Conservation (phyloP, 2,888 invertebrate species). For the Tachystola acroxantha region DNA sequence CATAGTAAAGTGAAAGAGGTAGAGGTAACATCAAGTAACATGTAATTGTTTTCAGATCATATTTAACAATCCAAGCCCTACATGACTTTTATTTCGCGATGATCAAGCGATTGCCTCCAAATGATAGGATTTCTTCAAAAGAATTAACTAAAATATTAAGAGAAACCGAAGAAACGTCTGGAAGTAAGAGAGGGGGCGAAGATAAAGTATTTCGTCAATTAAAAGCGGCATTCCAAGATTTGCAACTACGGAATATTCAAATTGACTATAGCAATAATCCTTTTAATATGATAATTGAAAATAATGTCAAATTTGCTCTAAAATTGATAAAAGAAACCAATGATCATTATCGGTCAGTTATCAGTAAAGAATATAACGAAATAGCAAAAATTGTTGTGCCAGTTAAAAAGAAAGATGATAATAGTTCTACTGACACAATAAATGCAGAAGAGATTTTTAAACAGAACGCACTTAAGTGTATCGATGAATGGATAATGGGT, state of each 20-base stretch:
- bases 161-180: slow-evolving; percentile 49
- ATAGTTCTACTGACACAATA: slow-evolving; percentile 32
- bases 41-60: slow-evolving; percentile 49
- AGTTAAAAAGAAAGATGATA: slow-evolving; percentile 51
- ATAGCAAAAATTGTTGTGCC: slow-evolving; percentile 45
- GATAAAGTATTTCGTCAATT: slow-evolving; percentile 57
- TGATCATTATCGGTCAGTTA: slow-evolving; percentile 45
- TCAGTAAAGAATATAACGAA: slow-evolving; percentile 56
- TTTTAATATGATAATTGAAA: slow-evolving; percentile 57
- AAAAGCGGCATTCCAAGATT: slow-evolving; percentile 49
- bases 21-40: too few species aligned
- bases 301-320: slow-evolving; percentile 55
- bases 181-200: slow-evolving; percentile 50
- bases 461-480: slow-evolving; percentile 54
- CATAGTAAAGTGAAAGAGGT: too few species aligned
- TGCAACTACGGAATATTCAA: slow-evolving; percentile 51
- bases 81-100: slow-evolving; percentile 64
- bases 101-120: slow-evolving; percentile 54
- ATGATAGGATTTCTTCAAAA: slow-evolving; percentile 50
- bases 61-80: slow-evolving; percentile 61
- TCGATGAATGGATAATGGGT: slow-evolving; percentile 79
- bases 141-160: slow-evolving; percentile 54
- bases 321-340: slow-evolving; percentile 54
- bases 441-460: slow-evolving; percentile 54
- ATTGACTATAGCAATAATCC: slow-evolving; percentile 65